Conservation (phyloP, 2,797 vertebrate genomes). For the Xenopus petersii region DNA sequence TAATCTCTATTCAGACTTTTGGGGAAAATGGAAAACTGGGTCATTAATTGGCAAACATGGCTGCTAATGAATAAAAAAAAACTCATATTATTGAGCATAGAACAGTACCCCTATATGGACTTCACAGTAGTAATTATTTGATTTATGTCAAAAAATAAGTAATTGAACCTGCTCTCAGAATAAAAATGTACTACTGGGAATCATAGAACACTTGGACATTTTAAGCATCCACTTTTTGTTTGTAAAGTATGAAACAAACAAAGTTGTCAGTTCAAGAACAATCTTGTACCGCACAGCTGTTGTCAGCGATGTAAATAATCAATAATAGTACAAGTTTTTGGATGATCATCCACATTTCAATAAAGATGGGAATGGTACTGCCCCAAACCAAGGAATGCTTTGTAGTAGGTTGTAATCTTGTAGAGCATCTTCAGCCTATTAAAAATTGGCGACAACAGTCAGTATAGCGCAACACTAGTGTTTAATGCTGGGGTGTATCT, state of each 20-base stretch:
- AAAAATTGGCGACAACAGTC: too few species aligned
- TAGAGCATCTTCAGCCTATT: too few species aligned
- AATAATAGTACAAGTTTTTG: too few species aligned
- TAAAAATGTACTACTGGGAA: not conserved
- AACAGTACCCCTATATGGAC: too few species aligned
- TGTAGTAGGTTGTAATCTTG: not conserved
- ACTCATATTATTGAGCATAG: too few species aligned
- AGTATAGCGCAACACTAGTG: not conserved
- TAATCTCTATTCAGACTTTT: constrained; percentile 5
- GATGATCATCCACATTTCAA: not conserved
- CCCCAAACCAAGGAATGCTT: not conserved
- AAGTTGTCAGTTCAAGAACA: not conserved
- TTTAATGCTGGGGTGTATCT: not conserved
- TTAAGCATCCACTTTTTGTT: not conserved
- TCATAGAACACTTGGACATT: not conserved
- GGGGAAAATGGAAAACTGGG: constrained; percentile 5
- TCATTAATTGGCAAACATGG: not conserved
- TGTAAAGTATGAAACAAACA: not conserved
- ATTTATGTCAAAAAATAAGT: too few species aligned
- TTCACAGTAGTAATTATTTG: too few species aligned
- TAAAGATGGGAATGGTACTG: not conserved
- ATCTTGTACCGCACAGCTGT: not conserved
- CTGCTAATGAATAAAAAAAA: too few species aligned
- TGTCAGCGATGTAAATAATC: too few species aligned
- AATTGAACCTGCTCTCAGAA: not conserved